Base-by-base conservation (phyloP, 2,888 invertebrate genomes). In the Hedya salicella region DNA sequence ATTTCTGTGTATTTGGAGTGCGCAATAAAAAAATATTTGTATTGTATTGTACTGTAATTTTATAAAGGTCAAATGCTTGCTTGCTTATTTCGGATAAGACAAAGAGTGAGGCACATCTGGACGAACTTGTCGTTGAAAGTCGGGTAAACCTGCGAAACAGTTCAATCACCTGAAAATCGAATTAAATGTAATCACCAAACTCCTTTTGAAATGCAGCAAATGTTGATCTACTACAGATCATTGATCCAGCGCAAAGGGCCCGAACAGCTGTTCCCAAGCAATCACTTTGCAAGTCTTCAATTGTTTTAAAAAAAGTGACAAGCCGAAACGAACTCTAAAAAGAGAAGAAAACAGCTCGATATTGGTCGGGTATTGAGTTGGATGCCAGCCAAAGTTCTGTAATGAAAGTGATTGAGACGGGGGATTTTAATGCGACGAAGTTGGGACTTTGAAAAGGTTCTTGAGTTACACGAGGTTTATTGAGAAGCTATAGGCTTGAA, bases 381-480 rank as follows among this genome's bases (percentile, higher is more conserved):
- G 66, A 39, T 3, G 3, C 2, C 8, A 8, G 66, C 66, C 66
- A 66, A 66, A 66, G 30, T 66, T 66, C 14, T 48, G 66, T 54
- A 66, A 61, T 66, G 65, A 66, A 65, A 65, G 65, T 60, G 65
- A 65, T 53, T 44, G 62, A 32, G 44, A 42, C 62, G 42, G 56
- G 46, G 16, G 50, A 25, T 66, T 66, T 65, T 66, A 66, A 66
- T 66, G 65, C 39, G 39, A 19, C 30, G 32, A 50, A 36, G 25
- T 39, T 44, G 30, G 44, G 59, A 44, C 39, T 59, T 57, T 57
- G 57, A 59, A 64, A 63, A 59, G 52, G 57, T 49, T 64, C 36
- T 42, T 32, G 36, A 44, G 50, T 44, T 48, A 48, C 40, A 39
- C 40, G 48, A 49, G 46, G 50, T 52, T 62, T 62, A 62, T 62